Conservation (phyloP, 2,113 vertebrate genomes). For the Amblyornis subalaris region DNA sequence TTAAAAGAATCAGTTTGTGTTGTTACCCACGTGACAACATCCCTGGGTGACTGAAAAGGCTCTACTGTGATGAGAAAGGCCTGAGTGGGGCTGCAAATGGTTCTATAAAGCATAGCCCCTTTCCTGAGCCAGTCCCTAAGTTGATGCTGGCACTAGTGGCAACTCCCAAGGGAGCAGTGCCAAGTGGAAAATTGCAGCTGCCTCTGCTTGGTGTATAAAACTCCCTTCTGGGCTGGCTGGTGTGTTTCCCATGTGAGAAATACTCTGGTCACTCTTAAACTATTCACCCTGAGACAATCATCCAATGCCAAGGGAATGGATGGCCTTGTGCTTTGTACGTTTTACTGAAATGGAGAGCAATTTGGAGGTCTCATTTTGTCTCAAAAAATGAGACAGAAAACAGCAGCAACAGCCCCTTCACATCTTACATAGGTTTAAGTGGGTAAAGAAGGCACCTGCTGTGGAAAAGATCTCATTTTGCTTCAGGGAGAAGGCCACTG, state of each 20-base stretch:
- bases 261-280: not conserved
- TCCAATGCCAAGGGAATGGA: not conserved
- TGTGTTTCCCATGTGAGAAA: not conserved
- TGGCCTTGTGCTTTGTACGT: accelerated
- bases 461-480: not conserved
- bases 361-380: not conserved
- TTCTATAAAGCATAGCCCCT: not conserved
- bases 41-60: not conserved
- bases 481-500: not conserved
- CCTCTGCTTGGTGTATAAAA: not conserved
- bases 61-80: not conserved
- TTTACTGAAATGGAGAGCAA: not conserved
- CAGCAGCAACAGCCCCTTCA: not conserved
- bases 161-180: not conserved
- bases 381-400: not conserved
- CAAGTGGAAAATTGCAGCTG: not conserved
- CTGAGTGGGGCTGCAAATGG: not conserved
- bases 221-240: not conserved
- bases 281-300: not conserved
- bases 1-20: not conserved
- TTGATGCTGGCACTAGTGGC: not conserved
- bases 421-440: accelerated
- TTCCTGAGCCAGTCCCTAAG: not conserved
- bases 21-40: not conserved
- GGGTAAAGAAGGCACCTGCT: not conserved